phyloP scores from a whole-genome alignment of 1,140 invertebrate species.

The Spodoptera litura region DNA sequence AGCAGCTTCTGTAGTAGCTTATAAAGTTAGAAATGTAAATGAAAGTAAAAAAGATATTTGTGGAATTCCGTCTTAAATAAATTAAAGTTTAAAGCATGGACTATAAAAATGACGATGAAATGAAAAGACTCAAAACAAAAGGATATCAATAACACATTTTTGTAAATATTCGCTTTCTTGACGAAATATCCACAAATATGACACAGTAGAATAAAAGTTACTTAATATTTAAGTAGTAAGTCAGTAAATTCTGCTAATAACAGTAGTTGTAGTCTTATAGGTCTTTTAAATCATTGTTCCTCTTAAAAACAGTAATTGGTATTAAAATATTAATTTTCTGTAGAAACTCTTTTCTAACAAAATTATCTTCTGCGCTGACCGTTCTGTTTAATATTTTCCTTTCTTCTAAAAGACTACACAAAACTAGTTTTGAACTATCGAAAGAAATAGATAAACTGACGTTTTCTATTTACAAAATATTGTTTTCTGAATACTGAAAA shows the following conservation, averaged over 20 bases:
- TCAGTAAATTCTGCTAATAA: neutral
- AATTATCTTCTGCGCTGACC: constrained; percentile 31
- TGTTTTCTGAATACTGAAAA: neutral
- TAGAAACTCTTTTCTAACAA: constrained; percentile 6
- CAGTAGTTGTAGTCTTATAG: neutral
- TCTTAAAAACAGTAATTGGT: constrained; percentile 13
- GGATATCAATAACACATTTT: no score
- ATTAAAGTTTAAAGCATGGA: no score
- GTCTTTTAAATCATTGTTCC: constrained; percentile 16
- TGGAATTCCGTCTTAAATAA: constrained; percentile 13
- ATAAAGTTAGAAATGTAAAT: neutral
- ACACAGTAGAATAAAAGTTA: no score
- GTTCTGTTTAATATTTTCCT: constrained; percentile 8
- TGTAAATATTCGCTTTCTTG: neutral
- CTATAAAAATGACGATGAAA: neutral
- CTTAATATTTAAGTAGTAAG: neutral
- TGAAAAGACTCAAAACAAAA: neutral
- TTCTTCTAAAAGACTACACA: constrained; percentile 5
- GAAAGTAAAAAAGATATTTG: neutral
- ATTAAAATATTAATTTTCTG: neutral
- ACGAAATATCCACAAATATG: constrained; percentile 6
- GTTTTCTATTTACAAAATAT: neutral
- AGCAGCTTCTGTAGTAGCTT: neutral
- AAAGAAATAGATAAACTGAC: constrained; percentile 25
- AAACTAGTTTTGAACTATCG: neutral